Base-by-base conservation (phyloP, 2,113 vertebrate species). In the Gymnarchus niloticus region DNA sequence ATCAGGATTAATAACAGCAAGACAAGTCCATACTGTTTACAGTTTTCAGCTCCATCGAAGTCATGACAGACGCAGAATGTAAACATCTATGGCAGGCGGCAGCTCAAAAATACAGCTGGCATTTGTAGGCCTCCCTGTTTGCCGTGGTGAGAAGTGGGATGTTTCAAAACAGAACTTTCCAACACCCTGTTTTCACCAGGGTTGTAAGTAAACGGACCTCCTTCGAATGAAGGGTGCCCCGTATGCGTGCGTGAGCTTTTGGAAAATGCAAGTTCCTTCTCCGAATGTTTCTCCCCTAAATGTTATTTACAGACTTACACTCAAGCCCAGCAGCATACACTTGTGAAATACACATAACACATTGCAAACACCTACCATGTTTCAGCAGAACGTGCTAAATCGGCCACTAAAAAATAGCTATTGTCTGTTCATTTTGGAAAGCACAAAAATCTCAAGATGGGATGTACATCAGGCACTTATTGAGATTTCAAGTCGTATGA, bases 1-100 rank as follows among this genome's bases (percentile, higher is more conserved):
- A 91, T 92, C 88, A 88, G 91, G 91, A 91, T 86, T 91, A 89
- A 89, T 87, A 88, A 87, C 90, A 89, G 49, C 89, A 87, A 87
- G 87, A 86, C 86, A 86, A 77, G 84, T 85, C 84, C 21, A 33
- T n/a, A 33, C 52, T 87, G 57, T 88, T 92, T 88, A 86, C 84
- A 89, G 89, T 87, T 92, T 88, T 86, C 85, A 89, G 89, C 85
- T 87, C 73, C 84, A 85, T 89, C 85, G 57, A 87, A 88, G 86
- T 89, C 91, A 83, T 87, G 89, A 91, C 81, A 87, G 85, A 84
- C 84, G 41, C 86, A 83, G 84, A 92, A 91, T 86, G 89, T 90
- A 92, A 94, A 93, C 90, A 92, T 88, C 91, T 87, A 46, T 89
- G 83, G 1, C 1, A 2, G 76, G 89, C 85, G 89, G 56, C 90